Evolutionary conservation across 2,888 invertebrate species (phyloP), one percentile per base, ranked within the genome.

Genomic region (Nebria brevicollis): DNA sequence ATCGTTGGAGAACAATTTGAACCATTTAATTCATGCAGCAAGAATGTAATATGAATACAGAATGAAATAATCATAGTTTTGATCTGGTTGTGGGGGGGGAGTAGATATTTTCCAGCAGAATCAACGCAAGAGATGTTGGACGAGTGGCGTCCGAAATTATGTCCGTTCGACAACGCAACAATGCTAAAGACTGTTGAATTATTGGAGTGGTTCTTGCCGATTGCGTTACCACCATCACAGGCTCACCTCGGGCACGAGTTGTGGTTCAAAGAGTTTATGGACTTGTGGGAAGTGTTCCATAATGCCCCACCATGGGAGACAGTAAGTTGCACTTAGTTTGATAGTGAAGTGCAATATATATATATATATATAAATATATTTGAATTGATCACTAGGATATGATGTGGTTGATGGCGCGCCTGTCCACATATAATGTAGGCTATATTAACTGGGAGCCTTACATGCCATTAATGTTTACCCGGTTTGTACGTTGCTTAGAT

Each of bases 381-480:
- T n/a, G n/a, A n/a, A n/a, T n/a, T n/a, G n/a, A n/a, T n/a, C n/a
- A n/a, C 65, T 88, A 95, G 94, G 92, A 93, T 83, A 89, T 95
- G 86, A 92, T 96, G 89, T 91, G 91, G 86, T 89, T 97, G 72
- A 94, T 97, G 88, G 91, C 96, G 0, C 91, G 94, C 72, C 89
- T 96, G 72, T 94, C 96, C 0, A 91, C 91, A 84, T 90, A 92
- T 84, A 96, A 94, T 88, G 94, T 95, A 77, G 97, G 97, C 0
- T 93, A 94, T 77, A 93, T 98, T 70, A 94, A 98, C 87, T 98
- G 97, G 97, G 93, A 94, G 83, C 95, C 95, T 0, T 92, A 96
- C 86, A 91, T 96, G 77, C 94, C 96, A 0, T 89, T 93, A 79
- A 94, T 96, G 92, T 95, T 95, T 86, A 92, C 93, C 11, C 90